Evolutionary conservation across 2,113 vertebrate species (phyloP), one percentile per base, ranked within the genome.

Genomic region (Rallus limicola): DNA sequence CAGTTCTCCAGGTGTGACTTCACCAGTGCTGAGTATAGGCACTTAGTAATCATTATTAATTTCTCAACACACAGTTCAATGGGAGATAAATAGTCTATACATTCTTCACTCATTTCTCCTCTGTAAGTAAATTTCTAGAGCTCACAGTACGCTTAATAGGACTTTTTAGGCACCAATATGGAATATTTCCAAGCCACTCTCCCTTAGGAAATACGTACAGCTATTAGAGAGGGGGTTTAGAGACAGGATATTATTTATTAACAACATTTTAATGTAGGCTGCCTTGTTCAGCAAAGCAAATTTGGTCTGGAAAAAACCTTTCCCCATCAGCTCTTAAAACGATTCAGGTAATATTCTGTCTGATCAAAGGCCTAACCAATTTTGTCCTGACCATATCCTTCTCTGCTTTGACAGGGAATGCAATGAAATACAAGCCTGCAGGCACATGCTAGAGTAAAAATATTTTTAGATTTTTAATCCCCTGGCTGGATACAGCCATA

Each of bases 341-440:
- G 85, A 97, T 97, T 97, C 97, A 92, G 93, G 97, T 97, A 95
- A 95, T 97, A 97, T 91, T 96, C 90, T 19, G 64, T 77, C 90
- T 97, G 96, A 97, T 97, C 96, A 97, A 97, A 97, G 97, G 96
- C 89, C 80, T 56, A 90, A 96, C 90, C 95, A 93, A 92, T 98
- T 98, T 98, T 96, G 97, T 98, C 86, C 94, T 93, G 97, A 96
- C 97, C 93, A 94, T 94, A 95, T 95, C 94, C 79, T 95, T 82
- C 87, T 91, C 72, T 87, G 52, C 44, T 94, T 95, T 95, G 91
- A 86, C 90, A 95, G 59, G 34, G 91, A 96, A 97, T 81, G 87
- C 80, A 85, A 58, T 82, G 90, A 84, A 88, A 88, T 80, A 64
- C 36, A 85, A 84, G 74, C 72, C 82, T 68, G 76, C 58, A 89